phyloP scores from a whole-genome alignment of 2,888 invertebrate species.

The Hypena proboscidalis region DNA sequence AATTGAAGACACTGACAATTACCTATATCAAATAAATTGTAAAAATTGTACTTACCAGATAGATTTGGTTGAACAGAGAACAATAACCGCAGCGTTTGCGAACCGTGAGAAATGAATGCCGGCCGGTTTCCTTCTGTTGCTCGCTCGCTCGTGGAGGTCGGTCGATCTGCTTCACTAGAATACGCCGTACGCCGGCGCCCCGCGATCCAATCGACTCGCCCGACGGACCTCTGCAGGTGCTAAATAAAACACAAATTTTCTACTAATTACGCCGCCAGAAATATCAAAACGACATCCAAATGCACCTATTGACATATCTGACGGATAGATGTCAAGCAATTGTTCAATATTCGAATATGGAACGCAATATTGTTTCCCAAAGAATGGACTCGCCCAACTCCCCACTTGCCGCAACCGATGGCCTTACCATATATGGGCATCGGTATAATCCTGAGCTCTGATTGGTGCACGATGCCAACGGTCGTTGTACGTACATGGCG shows the following conservation, averaged over 20 bases:
- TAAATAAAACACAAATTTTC: slow-evolving; percentile 57
- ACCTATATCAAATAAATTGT: too few relatives aligned
- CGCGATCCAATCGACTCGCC: slow-evolving; percentile 68
- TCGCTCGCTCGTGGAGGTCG: slow-evolving; percentile 64
- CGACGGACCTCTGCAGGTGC: slow-evolving; percentile 68
- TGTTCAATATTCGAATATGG: slow-evolving; percentile 64
- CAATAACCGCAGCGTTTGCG: slow-evolving; percentile 64
- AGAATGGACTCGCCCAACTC: slow-evolving; percentile 79
- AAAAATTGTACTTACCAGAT: slow-evolving; percentile 61
- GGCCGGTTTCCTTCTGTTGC: slow-evolving; percentile 72
- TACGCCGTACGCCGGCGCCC: slow-evolving; percentile 67
- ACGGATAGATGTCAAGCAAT: slow-evolving; percentile 58
- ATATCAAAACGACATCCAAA: slow-evolving; percentile 59
- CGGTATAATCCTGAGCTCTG: slow-evolving; percentile 87
- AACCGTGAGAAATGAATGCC: slow-evolving; percentile 78
- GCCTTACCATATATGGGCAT: slow-evolving; percentile 94
- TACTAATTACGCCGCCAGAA: slow-evolving; percentile 48
- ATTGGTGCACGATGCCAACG: slow-evolving; percentile 87
- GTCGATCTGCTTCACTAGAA: slow-evolving; percentile 76
- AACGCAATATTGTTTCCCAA: slow-evolving; percentile 59
- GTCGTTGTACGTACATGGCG: slow-evolving; percentile 72
- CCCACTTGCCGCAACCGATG: slow-evolving; percentile 82
- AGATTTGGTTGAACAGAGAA: slow-evolving; percentile 48
- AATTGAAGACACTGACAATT: too few relatives aligned
- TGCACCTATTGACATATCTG: slow-evolving; percentile 45